A percentile compares a stretch with the other conserved stretches of the same genome.
Evolutionary conservation across 1,140 invertebrate genomes (phyloP).

Genomic region (Euwallacea fornicatus): DNA sequence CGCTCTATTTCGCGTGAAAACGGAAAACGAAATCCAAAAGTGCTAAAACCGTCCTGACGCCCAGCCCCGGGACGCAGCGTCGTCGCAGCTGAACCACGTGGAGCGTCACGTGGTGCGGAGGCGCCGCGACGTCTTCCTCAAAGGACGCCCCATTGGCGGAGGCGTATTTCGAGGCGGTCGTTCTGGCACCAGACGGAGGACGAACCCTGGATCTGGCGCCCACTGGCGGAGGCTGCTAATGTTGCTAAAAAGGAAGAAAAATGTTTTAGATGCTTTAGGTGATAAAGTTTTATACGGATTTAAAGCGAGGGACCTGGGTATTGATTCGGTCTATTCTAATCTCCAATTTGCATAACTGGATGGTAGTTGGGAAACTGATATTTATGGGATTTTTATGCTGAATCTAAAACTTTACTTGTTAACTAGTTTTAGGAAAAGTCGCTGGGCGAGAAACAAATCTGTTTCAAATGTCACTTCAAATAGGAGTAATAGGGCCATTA

Average conservation of each 20-base stretch:
- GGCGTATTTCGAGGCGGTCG: conserved; percentile 45
- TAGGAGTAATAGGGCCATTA: background rate
- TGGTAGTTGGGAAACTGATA: conserved; percentile 37
- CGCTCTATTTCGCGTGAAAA: conserved; percentile 19
- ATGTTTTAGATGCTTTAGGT: conserved; percentile 31
- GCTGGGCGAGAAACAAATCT: too few relatives aligned
- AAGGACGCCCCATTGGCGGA: conserved; percentile 41
- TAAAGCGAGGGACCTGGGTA: conserved; percentile 17
- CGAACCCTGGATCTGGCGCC: conserved; percentile 39
- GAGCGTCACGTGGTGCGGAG: conserved; percentile 47
- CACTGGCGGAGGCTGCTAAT: conserved; percentile 18
- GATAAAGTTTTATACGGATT: conserved; percentile 35
- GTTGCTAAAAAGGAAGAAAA: conserved; percentile 23
- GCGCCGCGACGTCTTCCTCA: conserved; percentile 48
- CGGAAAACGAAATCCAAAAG: conserved; percentile 29
- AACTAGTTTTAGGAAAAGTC: too few relatives aligned
- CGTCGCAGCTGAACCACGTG: conserved; percentile 41
- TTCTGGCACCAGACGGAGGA: conserved; percentile 45
- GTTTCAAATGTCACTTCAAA: too few relatives aligned
- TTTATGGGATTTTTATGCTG: conserved; percentile 22
- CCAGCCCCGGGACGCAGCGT: conserved; percentile 28
- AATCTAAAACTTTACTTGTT: too few relatives aligned
- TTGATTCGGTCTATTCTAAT: conserved; percentile 27
- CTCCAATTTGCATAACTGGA: conserved; percentile 34
- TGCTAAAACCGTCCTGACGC: conserved; percentile 27